A percentile compares a stretch with the other conserved stretches of the same genome.
Evolutionary conservation across 2,113 vertebrate species (phyloP).

Genomic region (Aepyceros melampus): DNA sequence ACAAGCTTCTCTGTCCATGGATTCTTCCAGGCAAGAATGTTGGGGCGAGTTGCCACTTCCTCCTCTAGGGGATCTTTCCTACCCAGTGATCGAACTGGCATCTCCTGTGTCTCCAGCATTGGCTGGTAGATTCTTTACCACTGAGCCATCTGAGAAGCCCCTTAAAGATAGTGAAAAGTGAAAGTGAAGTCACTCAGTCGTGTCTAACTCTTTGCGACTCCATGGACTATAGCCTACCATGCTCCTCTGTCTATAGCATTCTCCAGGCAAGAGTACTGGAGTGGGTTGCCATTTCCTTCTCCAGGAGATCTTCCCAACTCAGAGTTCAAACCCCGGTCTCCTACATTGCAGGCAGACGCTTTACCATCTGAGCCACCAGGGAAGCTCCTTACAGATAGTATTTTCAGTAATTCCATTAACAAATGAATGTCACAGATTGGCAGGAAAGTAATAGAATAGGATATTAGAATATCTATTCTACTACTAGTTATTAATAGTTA

Average conservation of each 20-base stretch:
- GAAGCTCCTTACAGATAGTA: neutral
- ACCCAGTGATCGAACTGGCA: neutral
- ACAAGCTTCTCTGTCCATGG: neutral
- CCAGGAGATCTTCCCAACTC: neutral
- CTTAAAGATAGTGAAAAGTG: neutral
- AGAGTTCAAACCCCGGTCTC: neutral
- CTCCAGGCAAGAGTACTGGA: neutral
- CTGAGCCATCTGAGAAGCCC: neutral
- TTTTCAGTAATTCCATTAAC: neutral
- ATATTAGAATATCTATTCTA: neutral
- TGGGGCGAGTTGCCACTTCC: neutral
- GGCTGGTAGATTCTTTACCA: neutral
- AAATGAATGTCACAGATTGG: neutral
- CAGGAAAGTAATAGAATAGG: neutral
- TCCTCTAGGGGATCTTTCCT: neutral
- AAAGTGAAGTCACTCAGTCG: neutral
- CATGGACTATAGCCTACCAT: neutral
- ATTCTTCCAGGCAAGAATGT: neutral
- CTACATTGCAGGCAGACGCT: rapidly evolving
- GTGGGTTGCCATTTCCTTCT: neutral
- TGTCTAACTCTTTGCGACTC: neutral
- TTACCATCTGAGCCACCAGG: neutral
- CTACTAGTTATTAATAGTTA: neutral
- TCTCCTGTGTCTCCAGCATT: neutral
- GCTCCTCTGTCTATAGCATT: neutral